Conservation (phyloP, 1,140 invertebrate species). For the Phocides pigmalion region DNA sequence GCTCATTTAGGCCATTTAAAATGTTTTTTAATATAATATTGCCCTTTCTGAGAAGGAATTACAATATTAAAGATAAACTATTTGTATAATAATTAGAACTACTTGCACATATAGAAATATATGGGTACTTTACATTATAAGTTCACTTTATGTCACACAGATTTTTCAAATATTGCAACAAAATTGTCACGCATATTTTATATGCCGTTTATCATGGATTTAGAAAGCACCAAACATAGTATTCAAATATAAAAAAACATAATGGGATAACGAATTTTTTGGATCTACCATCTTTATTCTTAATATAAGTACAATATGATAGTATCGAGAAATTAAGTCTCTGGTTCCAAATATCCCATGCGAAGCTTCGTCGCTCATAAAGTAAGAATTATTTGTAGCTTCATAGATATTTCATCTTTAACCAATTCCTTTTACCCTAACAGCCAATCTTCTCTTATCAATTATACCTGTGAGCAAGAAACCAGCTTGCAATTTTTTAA, state of each 20-base stretch:
- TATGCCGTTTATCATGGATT: constrained; percentile 17
- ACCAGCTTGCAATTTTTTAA: constrained; percentile 2
- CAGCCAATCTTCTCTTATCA: too few species aligned
- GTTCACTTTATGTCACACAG: neutral
- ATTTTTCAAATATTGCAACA: constrained; percentile 1
- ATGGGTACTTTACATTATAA: neutral
- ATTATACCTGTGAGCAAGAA: neutral
- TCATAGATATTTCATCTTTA: too few species aligned
- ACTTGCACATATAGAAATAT: constrained; percentile 5
- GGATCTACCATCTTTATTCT: too few species aligned
- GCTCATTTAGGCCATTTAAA: constrained; percentile 15
- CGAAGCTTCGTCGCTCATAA: too few species aligned
- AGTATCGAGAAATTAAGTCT: too few species aligned
- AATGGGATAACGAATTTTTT: too few species aligned
- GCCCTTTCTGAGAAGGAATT: neutral
- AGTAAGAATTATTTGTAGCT: too few species aligned
- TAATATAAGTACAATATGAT: too few species aligned
- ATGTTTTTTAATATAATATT: neutral
- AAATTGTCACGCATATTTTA: constrained; percentile 50
- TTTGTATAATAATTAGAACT: neutral
- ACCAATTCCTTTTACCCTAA: too few species aligned
- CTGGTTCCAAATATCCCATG: too few species aligned
- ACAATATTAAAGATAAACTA: neutral
- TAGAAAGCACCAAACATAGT: constrained; percentile 36
- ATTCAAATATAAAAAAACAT: neutral